Evolutionary conservation across 2,113 vertebrate species (phyloP).

Genomic region (Perca flavescens): DNA sequence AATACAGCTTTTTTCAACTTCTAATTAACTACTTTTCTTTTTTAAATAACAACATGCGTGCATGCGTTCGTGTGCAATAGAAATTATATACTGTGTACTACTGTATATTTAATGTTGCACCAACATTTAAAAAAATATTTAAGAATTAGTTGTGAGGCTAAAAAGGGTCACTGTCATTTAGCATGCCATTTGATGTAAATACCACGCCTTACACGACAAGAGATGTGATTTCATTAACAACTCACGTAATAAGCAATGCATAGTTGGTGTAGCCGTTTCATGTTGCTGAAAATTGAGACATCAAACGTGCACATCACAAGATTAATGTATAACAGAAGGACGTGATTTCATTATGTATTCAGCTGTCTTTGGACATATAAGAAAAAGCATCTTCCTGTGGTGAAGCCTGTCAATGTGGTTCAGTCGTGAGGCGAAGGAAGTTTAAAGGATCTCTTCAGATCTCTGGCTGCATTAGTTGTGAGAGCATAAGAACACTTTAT

Average conservation of each 20-base stretch:
- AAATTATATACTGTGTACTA: background rate
- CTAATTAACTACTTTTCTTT: too few relatives aligned
- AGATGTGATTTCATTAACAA: slow-evolving; percentile 27
- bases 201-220: slow-evolving; percentile 27
- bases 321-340: slow-evolving; percentile 30
- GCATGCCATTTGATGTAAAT: slow-evolving; percentile 44
- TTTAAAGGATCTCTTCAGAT: slow-evolving; percentile 42
- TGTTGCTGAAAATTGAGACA: slow-evolving; percentile 37
- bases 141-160: background rate
- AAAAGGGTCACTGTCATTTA: slow-evolving; percentile 30
- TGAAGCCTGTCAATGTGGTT: slow-evolving; percentile 17
- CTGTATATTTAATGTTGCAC: background rate
- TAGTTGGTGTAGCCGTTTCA: slow-evolving; percentile 27
- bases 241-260: slow-evolving; percentile 44
- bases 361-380: slow-evolving; percentile 23
- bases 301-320: slow-evolving; percentile 36
- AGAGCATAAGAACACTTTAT: slow-evolving; percentile 10
- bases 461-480: slow-evolving; percentile 6
- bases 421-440: slow-evolving; percentile 19
- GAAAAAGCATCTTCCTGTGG: background rate
- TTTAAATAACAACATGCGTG: too few relatives aligned
- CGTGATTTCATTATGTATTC: slow-evolving; percentile 43
- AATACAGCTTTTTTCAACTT: too few relatives aligned
- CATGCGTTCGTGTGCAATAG: too few relatives aligned
- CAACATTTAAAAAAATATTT: background rate